Conservation (phyloP, 2,113 vertebrate genomes). For the Chelonoidis abingdonii region DNA sequence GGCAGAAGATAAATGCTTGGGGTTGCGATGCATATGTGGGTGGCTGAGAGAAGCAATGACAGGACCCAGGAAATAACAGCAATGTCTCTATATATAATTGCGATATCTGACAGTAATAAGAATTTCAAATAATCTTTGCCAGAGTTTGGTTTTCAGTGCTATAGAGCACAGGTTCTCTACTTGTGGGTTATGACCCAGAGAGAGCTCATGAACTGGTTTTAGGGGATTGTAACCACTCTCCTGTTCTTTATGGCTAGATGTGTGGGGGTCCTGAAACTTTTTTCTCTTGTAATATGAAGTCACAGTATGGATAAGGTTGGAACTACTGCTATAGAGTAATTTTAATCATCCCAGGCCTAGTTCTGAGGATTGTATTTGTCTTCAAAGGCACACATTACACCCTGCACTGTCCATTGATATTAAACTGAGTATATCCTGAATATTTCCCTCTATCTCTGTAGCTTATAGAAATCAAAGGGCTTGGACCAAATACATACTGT, state of each 20-base stretch:
- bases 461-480: neutral
- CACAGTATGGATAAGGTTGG: neutral
- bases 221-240: rapidly evolving
- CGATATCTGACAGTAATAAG: neutral
- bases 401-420: rapidly evolving
- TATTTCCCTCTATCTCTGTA: neutral
- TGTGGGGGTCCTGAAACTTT: neutral
- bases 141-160: neutral
- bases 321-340: neutral
- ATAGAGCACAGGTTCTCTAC: neutral
- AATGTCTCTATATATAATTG: neutral
- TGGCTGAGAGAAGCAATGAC: neutral
- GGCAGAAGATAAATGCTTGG: slow-evolving; percentile 2
- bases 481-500: neutral
- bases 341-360: neutral
- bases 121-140: neutral
- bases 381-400: rapidly evolving
- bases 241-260: neutral
- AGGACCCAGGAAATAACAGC: neutral
- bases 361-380: neutral
- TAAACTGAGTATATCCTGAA: neutral
- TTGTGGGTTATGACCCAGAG: neutral
- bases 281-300: rapidly evolving
- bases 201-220: neutral
- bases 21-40: neutral